Evolutionary conservation across 2,113 vertebrate genomes (phyloP), one percentile per base, ranked within the genome.

Genomic region (Tinamus guttatus): DNA sequence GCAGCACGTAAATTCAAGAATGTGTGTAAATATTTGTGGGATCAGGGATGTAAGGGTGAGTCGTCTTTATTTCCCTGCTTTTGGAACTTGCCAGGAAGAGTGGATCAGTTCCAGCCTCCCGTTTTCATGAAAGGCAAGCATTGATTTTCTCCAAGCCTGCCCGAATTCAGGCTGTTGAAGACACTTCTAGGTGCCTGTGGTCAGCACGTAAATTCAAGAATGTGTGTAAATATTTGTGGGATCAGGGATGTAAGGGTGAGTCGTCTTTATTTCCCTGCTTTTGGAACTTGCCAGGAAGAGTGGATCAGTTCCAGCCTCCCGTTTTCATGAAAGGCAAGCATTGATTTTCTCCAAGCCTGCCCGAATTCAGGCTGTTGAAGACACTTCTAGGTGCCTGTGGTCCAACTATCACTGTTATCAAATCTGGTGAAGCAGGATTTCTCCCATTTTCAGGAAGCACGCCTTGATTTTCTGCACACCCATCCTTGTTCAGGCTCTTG

Each of bases 71-170:
- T 92, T 60, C 62, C 84, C 28, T n/a, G 11, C 17, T 58, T 77
- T 59, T 82, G 85, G 36, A n/a, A 77, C 54, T 54, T 83, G 92
- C 49, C 75, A 74, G 64, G 43, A 87, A 11, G 40, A 76, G 69
- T 5, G 54, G 41, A 68, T 47, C 0, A 0, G 62, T 89, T 83
- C 59, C 76, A 69, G 64, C 20, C 49, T 87, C 45, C 36, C 0
- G 3, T 83, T 82, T 85, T 43, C 43, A 7, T 13, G 54, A n/a
- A 73, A 85, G 43, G 13, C 7, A 0, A 1, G 0, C 36, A 80
- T 52, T 56, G 54, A 40, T 85, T 85, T 80, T 80, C 63, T 40
- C 43, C 36, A 76, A 74, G 65, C 17, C 16, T 11, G 9, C 40
- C 45, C 11, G 1, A 25, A 47, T 79, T 80, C 30, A 27, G 20